Evolutionary conservation across 92 coral and sea anemone genomes (phyloP), one percentile per base, ranked within the genome.

Genomic region (Montipora capitata): DNA sequence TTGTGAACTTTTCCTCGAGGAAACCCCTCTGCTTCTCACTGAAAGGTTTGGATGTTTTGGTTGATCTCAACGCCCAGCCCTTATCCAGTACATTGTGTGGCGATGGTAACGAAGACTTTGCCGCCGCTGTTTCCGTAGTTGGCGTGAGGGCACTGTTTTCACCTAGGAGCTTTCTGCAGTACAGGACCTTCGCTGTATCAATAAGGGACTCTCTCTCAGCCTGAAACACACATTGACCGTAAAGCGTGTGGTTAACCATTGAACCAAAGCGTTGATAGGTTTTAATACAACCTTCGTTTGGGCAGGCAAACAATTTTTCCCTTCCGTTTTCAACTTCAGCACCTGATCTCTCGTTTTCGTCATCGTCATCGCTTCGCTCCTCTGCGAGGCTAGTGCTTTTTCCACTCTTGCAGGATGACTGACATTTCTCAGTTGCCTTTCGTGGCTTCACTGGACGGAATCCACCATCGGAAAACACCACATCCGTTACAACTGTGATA

Each of bases 211-310:
- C 76, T 62, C 89, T 75, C 58, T 85, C 89, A 61, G 65, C 39
- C 74, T 85, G 68, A 49, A 84, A 58, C 8, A 51, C 72, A 74
- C 89, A 84, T 18, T 68, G 74, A 17, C 89, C 83, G 43, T 76
- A 85, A 18, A 52, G 40, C 40, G 64, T 65, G 65, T 85, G 90
- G 68, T 85, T 85, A 42, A 85, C 77, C 90, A 85, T 85, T 45
- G 90, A 85, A 0, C 35, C 35, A 27, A 27, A 27, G 35, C 35
- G 0, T 27, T 27, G 35, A 27, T 27, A 27, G 35, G 35, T 27
- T 27, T 27, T 27, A 0, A 27, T 27, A 27, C 0, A 27, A 27
- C 35, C 35, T 27, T 27, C 35, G 35, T 27, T 27, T 27, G 35
- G 35, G 35, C 35, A 27, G 35, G 35, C 35, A 27, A 27, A 27